phyloP scores from a whole-genome alignment of 1,140 invertebrate species.

The Sinella curviseta region DNA sequence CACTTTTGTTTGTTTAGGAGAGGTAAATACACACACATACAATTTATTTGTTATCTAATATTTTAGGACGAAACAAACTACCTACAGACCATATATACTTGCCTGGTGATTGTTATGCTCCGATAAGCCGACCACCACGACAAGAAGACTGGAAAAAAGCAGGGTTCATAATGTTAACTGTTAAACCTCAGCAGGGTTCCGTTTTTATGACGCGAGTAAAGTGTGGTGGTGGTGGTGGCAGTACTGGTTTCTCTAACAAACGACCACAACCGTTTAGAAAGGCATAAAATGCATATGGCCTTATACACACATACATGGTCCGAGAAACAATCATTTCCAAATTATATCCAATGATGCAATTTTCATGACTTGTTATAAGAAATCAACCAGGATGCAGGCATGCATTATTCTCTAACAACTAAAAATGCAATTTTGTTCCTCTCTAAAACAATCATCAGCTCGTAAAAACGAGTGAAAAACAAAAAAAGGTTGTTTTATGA shows the following conservation, averaged over 20 bases:
- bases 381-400: not conserved
- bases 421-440: not conserved
- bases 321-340: not conserved
- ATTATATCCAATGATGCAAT: not conserved
- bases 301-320: not conserved
- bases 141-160: too few species aligned
- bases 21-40: too few species aligned
- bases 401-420: not conserved
- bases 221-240: not conserved
- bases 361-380: conserved; percentile 2
- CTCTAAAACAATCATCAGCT: not conserved
- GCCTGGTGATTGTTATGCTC: too few species aligned
- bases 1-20: too few species aligned
- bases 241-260: too few species aligned
- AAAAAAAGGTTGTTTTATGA: not conserved
- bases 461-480: not conserved
- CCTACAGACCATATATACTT: too few species aligned
- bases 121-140: too few species aligned
- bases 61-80: too few species aligned
- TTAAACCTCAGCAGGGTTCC: not conserved
- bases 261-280: too few species aligned
- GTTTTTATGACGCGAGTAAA: not conserved
- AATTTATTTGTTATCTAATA: too few species aligned
- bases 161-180: too few species aligned
- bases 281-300: too few species aligned